A percentile compares a stretch with the other conserved stretches of the same genome.
phyloP scores from a whole-genome alignment of 1,140 invertebrate genomes.

The Macrocentrus cingulum region DNA sequence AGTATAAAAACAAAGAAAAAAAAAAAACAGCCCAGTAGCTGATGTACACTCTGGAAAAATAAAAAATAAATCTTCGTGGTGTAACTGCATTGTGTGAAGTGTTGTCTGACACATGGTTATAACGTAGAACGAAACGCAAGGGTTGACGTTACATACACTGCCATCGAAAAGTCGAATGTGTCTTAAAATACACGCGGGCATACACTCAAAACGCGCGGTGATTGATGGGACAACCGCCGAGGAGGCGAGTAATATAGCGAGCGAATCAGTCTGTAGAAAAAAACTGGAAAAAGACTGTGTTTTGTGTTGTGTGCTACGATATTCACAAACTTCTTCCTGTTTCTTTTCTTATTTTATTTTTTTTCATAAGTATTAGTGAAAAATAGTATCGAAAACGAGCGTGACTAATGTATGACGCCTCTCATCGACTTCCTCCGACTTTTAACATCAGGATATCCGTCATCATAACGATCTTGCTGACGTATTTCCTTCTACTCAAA shows the following conservation, averaged over 20 bases:
- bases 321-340: neutral
- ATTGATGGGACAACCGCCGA: constrained; percentile 43
- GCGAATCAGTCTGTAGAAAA: neutral
- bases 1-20: too few species aligned
- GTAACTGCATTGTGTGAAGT: neutral
- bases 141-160: constrained; percentile 47
- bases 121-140: too few species aligned
- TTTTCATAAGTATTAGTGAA: neutral
- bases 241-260: neutral
- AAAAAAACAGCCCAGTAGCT: too few species aligned
- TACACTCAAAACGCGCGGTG: constrained; percentile 31
- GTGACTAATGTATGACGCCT: constrained; percentile 23
- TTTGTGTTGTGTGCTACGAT: neutral
- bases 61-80: neutral
- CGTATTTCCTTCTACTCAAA: constrained; percentile 47
- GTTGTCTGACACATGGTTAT: neutral
- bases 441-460: constrained; percentile 42
- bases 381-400: constrained; percentile 1
- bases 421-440: constrained; percentile 46
- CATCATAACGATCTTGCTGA: constrained; percentile 58
- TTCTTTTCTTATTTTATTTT: neutral
- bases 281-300: neutral
- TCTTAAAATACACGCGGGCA: constrained; percentile 51
- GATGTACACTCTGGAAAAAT: too few species aligned
- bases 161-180: constrained; percentile 46